phyloP scores from a whole-genome alignment of 2,113 vertebrate species.

The Benitochromis conjunctus region DNA sequence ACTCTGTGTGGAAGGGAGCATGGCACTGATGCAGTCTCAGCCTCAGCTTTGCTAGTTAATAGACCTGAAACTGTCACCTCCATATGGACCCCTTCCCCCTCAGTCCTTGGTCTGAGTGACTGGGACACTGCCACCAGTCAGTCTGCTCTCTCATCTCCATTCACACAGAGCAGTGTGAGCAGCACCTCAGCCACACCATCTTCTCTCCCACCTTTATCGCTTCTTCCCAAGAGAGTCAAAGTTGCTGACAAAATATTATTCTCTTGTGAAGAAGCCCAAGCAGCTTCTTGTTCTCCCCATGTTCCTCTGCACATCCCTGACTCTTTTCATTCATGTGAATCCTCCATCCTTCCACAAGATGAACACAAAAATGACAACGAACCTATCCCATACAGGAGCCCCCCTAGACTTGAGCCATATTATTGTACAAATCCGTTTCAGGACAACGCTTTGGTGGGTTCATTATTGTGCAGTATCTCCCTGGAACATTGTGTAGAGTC shows the following conservation, averaged over 20 bases:
- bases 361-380: background rate
- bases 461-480: background rate
- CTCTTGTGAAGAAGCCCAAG: background rate
- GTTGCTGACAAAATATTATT: background rate
- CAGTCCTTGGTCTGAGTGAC: background rate
- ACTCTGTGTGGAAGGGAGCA: background rate
- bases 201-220: background rate
- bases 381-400: background rate
- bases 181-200: background rate
- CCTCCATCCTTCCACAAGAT: background rate
- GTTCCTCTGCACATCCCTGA: background rate
- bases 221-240: background rate
- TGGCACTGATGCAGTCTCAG: background rate
- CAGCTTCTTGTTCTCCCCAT: background rate
- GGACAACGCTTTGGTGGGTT: background rate
- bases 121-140: background rate
- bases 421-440: background rate
- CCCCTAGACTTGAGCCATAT: background rate
- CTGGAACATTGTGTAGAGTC: background rate
- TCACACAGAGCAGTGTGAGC: background rate
- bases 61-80: background rate
- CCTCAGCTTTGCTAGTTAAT: background rate
- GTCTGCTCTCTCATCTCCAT: background rate
- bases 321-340: background rate
- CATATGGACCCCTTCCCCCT: background rate